Conservation (phyloP, 2,888 invertebrate genomes). For the Lithophane leautieri region DNA sequence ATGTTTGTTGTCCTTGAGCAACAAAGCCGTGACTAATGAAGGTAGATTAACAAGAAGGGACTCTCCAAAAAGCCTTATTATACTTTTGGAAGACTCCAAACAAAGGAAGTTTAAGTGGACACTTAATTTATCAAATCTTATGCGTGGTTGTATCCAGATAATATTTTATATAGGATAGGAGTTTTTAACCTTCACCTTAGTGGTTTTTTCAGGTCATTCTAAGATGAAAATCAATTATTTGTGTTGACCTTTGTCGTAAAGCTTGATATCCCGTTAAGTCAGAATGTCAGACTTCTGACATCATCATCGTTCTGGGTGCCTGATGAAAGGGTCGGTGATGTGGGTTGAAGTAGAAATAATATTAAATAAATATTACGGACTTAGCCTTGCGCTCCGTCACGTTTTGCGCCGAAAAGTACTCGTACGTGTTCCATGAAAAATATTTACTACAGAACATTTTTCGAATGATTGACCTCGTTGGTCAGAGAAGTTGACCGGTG, state of each 20-base stretch:
- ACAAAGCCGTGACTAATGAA: conserved; percentile 79
- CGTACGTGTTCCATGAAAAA: not conserved
- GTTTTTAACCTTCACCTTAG: not conserved
- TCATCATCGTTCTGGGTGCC: not conserved
- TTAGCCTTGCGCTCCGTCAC: conserved; percentile 4
- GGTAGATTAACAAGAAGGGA: conserved; percentile 75
- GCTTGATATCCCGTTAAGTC: not conserved
- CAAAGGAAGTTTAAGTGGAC: conserved; percentile 72
- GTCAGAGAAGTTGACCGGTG: not conserved
- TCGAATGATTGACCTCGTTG: not conserved
- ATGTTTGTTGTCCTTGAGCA: conserved; percentile 70
- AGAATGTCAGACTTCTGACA: not conserved
- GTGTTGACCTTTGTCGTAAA: not conserved
- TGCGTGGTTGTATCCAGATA: conserved; percentile 38
- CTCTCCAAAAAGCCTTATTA: conserved; percentile 75
- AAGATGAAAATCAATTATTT: not conserved
- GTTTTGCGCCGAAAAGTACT: not conserved
- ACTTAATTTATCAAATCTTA: conserved; percentile 72
- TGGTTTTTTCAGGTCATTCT: not conserved
- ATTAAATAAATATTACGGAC: conserved; percentile 1
- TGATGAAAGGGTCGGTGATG: not conserved
- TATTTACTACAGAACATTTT: not conserved
- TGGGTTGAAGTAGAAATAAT: not conserved
- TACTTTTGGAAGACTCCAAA: conserved; percentile 75
- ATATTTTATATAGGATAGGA: conserved; percentile 15